Percentiles rank a stretch among this genome's conserved stretches.
These are phyloP conservation scores for Platyrinchus mystaceus DNA, from an alignment of 2,797 vertebrate genomes.

Conservation along the genomic window DNA sequence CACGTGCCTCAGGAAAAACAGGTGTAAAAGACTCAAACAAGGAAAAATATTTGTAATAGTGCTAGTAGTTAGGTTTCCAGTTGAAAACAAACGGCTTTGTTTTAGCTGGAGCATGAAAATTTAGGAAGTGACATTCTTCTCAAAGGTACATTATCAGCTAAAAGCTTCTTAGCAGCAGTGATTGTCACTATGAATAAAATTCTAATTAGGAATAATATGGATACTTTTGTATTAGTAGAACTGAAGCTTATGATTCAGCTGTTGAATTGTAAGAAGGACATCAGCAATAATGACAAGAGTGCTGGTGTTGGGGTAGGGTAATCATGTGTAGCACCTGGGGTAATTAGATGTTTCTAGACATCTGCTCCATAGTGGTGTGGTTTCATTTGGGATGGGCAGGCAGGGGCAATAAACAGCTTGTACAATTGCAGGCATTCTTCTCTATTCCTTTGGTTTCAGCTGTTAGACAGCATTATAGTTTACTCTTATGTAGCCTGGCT, in stretches of 20 bases:
- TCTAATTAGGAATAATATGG: not conserved
- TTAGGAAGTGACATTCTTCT: not conserved
- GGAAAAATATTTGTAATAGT: not conserved
- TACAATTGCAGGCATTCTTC: not conserved
- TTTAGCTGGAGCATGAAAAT: not conserved
- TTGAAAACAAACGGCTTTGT: not conserved
- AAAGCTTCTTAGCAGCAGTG: not conserved
- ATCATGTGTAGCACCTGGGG: not conserved
- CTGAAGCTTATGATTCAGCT: not conserved
- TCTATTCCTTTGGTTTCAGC: not conserved
- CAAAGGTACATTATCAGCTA: not conserved
- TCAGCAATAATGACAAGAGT: not conserved
- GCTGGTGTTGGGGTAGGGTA: not conserved
- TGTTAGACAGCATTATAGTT: not conserved
- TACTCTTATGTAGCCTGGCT: not conserved
- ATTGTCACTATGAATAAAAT: not conserved
- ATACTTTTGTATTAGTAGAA: not conserved
- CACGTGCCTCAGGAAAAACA: not conserved
- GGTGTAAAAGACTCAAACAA: not conserved
- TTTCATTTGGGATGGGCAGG: accelerated
- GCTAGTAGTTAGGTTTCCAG: not conserved
- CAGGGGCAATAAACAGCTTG: not conserved
- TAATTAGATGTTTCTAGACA: not conserved
- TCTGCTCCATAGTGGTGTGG: not conserved
- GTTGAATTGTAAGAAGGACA: not conserved